These are phyloP conservation scores for Mormyrops attenuatus DNA, from an alignment of 2,797 vertebrate species.

Conservation along the genomic window DNA sequence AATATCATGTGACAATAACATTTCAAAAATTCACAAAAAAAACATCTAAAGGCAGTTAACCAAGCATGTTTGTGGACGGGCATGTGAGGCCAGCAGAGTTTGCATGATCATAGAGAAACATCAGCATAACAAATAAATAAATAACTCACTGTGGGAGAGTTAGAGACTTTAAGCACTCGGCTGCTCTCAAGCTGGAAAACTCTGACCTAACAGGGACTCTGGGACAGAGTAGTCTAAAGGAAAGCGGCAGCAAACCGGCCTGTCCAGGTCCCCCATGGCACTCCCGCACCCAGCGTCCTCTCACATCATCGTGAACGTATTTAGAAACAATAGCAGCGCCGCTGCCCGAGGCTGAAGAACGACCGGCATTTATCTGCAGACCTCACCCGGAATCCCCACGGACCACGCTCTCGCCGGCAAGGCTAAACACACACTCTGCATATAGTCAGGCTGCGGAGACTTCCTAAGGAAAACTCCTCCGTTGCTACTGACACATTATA, in stretches of 20 bases:
- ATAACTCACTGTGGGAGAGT: background rate
- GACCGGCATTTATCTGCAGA: slow-evolving; percentile 17
- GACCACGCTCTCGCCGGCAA: slow-evolving; percentile 15
- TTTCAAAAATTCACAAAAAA: background rate
- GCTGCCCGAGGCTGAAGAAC: slow-evolving; percentile 13
- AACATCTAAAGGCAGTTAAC: background rate
- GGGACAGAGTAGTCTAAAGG: background rate
- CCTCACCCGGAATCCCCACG: slow-evolving; percentile 14
- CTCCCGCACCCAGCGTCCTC: slow-evolving; percentile 12
- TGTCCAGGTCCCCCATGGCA: background rate
- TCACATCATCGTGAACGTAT: slow-evolving; percentile 29
- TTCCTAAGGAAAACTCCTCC: background rate
- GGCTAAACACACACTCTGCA: slow-evolving; percentile 17
- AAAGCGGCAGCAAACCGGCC: slow-evolving; percentile 9
- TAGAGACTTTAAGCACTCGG: background rate
- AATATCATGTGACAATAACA: background rate
- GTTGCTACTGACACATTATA: background rate
- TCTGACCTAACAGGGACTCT: slow-evolving; percentile 10
- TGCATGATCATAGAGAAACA: background rate
- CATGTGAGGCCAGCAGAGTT: background rate
- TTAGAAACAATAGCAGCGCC: slow-evolving; percentile 28
- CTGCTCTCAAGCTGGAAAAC: slow-evolving; percentile 9
- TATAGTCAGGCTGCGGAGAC: slow-evolving; percentile 1
- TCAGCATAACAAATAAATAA: background rate
- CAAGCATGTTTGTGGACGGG: background rate